These are phyloP conservation scores for Furcula furcula DNA, from an alignment of 2,888 invertebrate species.

Conservation along the genomic window DNA sequence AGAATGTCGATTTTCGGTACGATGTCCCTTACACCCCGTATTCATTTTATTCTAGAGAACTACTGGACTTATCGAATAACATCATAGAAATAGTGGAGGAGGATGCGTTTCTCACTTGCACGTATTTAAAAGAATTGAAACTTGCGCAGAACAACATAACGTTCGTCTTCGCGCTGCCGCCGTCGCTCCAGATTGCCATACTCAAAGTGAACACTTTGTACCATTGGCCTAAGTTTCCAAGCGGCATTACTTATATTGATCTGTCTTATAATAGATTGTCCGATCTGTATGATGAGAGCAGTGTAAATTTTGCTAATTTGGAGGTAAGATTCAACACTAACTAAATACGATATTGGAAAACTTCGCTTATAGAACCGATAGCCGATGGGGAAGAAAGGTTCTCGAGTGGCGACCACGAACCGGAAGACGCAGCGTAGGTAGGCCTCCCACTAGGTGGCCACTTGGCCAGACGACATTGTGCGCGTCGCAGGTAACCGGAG, in stretches of 20 bases:
- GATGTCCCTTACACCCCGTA: no score
- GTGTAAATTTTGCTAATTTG: slow-evolving; percentile 55
- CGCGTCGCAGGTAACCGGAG: no score
- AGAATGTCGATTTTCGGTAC: no score
- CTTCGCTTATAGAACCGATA: no score
- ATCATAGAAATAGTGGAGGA: slow-evolving; percentile 69
- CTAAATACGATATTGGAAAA: no score
- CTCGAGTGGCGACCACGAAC: no score
- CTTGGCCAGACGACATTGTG: no score
- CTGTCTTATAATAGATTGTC: slow-evolving; percentile 67
- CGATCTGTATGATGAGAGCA: slow-evolving; percentile 56
- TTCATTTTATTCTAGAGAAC: slow-evolving; percentile 59
- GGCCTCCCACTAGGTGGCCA: no score
- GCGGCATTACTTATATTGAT: slow-evolving; percentile 66
- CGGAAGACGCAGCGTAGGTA: no score
- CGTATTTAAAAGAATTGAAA: slow-evolving; percentile 65
- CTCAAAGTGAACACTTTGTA: slow-evolving; percentile 65
- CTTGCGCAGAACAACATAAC: slow-evolving; percentile 74
- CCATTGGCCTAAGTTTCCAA: slow-evolving; percentile 70
- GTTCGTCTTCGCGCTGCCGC: slow-evolving; percentile 60
- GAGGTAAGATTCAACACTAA: slow-evolving; percentile 69
- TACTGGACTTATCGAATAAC: slow-evolving; percentile 71
- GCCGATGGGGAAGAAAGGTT: no score
- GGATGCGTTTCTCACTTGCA: slow-evolving; percentile 56
- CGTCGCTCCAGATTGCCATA: slow-evolving; percentile 61